Conservation (phyloP, 2,113 vertebrate genomes). For the Heterochromis multidens region DNA sequence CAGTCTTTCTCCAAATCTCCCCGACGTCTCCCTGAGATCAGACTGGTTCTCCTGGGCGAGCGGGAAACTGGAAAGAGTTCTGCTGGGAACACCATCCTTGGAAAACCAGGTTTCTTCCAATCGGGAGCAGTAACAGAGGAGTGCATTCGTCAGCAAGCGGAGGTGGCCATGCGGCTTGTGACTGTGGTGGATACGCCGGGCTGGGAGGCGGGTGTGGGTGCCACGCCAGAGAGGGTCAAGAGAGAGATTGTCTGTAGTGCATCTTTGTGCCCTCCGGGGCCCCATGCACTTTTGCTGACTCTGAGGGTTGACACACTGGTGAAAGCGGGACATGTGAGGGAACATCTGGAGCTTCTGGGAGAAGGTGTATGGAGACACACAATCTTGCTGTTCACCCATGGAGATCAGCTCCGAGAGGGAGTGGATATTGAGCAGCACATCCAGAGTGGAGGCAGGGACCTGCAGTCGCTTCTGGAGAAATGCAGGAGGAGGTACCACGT, state of each 20-base stretch:
- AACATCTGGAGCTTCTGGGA: constrained; percentile 71
- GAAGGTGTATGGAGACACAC: constrained; percentile 72
- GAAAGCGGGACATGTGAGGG: constrained; percentile 39
- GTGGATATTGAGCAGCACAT: constrained; percentile 73
- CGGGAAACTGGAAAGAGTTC: constrained; percentile 77
- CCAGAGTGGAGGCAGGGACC: constrained; percentile 64
- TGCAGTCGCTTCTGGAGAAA: constrained; percentile 66
- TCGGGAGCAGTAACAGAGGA: constrained; percentile 63
- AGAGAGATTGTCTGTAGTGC: constrained; percentile 62
- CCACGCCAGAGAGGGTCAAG: constrained; percentile 69
- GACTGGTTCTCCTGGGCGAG: constrained; percentile 74
- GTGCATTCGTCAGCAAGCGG: constrained; percentile 63
- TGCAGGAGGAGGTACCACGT: constrained; percentile 69
- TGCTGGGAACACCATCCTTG: constrained; percentile 68
- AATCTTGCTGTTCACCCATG: constrained; percentile 70
- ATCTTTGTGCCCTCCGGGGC: constrained; percentile 69
- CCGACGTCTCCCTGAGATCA: constrained; percentile 63
- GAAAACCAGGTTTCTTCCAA: constrained; percentile 39
- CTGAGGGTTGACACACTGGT: constrained; percentile 70
- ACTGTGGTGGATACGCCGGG: constrained; percentile 75
- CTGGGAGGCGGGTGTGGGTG: constrained; percentile 69
- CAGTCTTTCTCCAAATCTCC: constrained; percentile 65
- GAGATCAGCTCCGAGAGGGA: constrained; percentile 72
- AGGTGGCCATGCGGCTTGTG: constrained; percentile 60
- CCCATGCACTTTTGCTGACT: constrained; percentile 69